Conservation (phyloP, 2,888 invertebrate species). For the Prionchulus punctatus region DNA sequence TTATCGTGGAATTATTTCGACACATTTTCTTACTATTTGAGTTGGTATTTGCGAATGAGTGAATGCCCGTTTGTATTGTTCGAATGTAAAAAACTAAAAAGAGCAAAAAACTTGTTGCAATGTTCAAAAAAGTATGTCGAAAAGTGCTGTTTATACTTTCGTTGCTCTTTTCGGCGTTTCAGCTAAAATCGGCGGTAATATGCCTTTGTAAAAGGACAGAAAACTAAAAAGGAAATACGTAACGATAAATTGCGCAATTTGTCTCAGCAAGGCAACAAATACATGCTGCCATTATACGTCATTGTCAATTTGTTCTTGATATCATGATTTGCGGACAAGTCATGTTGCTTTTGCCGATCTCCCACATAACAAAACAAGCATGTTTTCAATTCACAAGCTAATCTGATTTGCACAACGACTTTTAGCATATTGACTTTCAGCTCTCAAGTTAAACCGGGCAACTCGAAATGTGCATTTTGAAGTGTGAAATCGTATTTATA, state of each 20-base stretch:
- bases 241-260: not conserved
- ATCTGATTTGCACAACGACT: not conserved
- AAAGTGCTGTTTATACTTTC: constrained; percentile 44
- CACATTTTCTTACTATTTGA: constrained; percentile 53
- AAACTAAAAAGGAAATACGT: constrained; percentile 36
- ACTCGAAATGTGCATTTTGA: not conserved
- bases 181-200: constrained; percentile 73
- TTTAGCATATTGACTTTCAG: not conserved
- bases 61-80: constrained; percentile 72
- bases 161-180: constrained; percentile 87
- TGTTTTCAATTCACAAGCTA: not conserved
- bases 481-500: constrained; percentile 10
- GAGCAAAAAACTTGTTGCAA: constrained; percentile 14
- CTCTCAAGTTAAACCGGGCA: not conserved
- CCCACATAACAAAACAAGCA: too few species aligned
- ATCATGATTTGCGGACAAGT: too few species aligned
- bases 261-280: not conserved
- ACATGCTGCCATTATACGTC: too few species aligned
- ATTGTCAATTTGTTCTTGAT: too few species aligned
- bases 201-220: constrained; percentile 76
- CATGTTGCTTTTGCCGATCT: too few species aligned
- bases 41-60: constrained; percentile 48
- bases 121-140: not conserved
- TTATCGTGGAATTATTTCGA: too few species aligned
- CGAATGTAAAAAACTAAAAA: constrained; percentile 67